Percentiles rank a stretch among this genome's conserved stretches.
These are phyloP conservation scores for Girardia tigrina DNA, from an alignment of 2,888 invertebrate species.

Conservation along the genomic window DNA sequence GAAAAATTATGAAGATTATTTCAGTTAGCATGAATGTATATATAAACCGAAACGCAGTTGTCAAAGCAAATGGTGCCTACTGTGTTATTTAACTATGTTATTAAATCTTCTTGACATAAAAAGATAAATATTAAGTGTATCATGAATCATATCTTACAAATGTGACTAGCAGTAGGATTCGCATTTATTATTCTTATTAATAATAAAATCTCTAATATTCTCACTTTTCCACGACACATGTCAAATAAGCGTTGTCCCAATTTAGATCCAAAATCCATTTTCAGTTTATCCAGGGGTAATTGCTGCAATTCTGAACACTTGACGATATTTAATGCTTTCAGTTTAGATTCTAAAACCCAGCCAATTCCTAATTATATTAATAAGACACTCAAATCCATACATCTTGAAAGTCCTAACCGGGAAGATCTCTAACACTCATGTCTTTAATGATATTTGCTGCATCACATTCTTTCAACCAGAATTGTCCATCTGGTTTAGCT, in stretches of 20 bases:
- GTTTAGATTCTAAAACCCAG: background rate
- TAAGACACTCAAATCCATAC: background rate
- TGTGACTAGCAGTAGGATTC: too few relatives aligned
- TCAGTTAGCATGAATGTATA: too few relatives aligned
- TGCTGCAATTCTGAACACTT: background rate
- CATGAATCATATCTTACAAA: too few relatives aligned
- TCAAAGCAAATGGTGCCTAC: too few relatives aligned
- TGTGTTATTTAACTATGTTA: too few relatives aligned
- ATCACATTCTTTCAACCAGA: slow-evolving; percentile 55
- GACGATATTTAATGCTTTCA: background rate
- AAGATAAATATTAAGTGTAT: too few relatives aligned
- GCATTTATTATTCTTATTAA: too few relatives aligned
- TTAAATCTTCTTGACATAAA: too few relatives aligned
- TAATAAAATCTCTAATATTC: too few relatives aligned
- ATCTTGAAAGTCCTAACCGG: too few relatives aligned
- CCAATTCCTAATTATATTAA: background rate
- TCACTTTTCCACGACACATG: background rate
- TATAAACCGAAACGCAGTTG: too few relatives aligned
- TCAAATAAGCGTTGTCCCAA: background rate
- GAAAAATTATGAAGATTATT: too few relatives aligned
- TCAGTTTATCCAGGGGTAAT: background rate
- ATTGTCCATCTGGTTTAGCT: slow-evolving; percentile 83
- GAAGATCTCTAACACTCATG: slow-evolving; percentile 61
- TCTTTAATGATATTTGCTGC: slow-evolving; percentile 60
- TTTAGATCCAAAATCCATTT: background rate